Base-by-base conservation (phyloP, 2,113 vertebrate species). In the Neodontobutis hainanensis region DNA sequence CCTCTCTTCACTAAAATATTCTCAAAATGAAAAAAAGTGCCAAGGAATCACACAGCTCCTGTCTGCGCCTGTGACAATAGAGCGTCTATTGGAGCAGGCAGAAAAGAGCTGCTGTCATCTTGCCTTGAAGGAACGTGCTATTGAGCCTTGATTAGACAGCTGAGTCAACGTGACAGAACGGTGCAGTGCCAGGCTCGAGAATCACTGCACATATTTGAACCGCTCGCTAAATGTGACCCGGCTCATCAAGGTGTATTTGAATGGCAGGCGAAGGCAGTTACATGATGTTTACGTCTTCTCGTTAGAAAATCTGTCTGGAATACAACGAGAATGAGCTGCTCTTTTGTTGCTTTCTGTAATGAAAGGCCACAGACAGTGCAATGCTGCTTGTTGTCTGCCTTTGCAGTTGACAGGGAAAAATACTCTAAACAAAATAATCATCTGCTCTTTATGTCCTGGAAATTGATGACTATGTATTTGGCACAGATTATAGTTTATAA, bases 401-500 rank as follows among this genome's bases (percentile, higher is more conserved):
- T 68, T 65, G 65, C 58, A 68, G 65, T 66, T 61, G 64, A 61
- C 34, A 8, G 35, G 70, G 58, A 52, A 19, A 35, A 60, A 50
- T 46, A 49, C 43, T 61, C 45, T 44, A 53, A 43, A 56, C 61
- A 56, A 53, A 69, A 58, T 49, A 50, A 64, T 75, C 58, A 62
- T 60, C 49, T 12, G 62, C 70, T 68, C 56, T 77, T 81, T 47
- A 79, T 70, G 75, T 19, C 65, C 9, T 7, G 32, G 65, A 78
- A 87, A 87, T 74, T 84, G 61, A 81, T 55, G 57, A 58, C 69
- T 56, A 40, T 60, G 70, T 68, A 62, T 70, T 72, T 43, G 70
- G 50, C 65, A 75, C 51, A 73, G 53, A 82, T 77, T 86, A 71
- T 51, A 58, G 47, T 70, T 81, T 67, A 64, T 79, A 71, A 78